Percentiles rank a stretch among this genome's conserved stretches.
phyloP scores from a whole-genome alignment of 2,113 vertebrate species.

The Mesoclemmys tuberculata region DNA sequence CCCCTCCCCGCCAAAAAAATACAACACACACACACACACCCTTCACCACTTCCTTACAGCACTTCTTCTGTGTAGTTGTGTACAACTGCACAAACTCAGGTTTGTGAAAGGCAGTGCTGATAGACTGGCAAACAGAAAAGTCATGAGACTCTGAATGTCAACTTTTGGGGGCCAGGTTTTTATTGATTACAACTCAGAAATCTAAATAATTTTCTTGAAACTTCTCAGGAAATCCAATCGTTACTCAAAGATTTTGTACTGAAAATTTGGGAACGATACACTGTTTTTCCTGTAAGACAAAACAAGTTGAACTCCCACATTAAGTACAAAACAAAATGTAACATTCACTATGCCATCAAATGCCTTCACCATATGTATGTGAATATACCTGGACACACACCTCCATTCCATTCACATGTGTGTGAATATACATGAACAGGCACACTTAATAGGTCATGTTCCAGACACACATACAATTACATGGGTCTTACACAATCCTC shows the following conservation, averaged over 20 bases:
- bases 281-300: neutral
- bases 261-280: neutral
- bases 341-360: neutral
- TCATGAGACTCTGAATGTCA: neutral
- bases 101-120: neutral
- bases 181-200: constrained; percentile 28
- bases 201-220: constrained; percentile 8
- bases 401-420: no score
- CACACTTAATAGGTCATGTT: neutral
- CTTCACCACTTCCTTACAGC: neutral
- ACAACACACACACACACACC: neutral
- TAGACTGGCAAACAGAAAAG: neutral
- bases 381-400: no score
- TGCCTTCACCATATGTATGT: neutral
- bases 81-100: neutral
- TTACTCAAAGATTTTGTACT: neutral
- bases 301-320: neutral
- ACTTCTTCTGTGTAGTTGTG: neutral
- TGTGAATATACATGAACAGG: neutral
- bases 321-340: neutral
- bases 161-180: constrained; percentile 2
- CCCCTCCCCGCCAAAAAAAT: no score
- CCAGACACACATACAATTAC: neutral
- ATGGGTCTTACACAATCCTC: constrained; percentile 10
- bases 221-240: neutral